phyloP scores from a whole-genome alignment of 2,888 invertebrate species.

The Bhutanitis thaidina region DNA sequence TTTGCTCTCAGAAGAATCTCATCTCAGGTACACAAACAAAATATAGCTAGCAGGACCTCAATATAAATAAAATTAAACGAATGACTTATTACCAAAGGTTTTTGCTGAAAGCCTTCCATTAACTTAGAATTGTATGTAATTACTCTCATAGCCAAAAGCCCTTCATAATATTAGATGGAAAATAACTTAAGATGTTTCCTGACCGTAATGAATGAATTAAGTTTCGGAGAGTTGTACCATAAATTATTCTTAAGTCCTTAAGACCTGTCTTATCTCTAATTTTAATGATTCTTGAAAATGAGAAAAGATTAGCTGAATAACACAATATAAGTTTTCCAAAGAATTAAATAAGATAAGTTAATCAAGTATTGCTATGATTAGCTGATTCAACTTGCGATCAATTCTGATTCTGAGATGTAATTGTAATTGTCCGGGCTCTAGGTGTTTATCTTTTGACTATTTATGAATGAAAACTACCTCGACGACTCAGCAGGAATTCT shows the following conservation, averaged over 20 bases:
- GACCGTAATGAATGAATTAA: slow-evolving; percentile 8
- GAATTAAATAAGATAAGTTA: too few relatives aligned
- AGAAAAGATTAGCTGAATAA: not conserved
- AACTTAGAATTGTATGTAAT: slow-evolving; percentile 3
- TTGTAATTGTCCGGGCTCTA: too few relatives aligned
- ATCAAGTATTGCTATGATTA: too few relatives aligned
- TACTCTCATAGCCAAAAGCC: not conserved
- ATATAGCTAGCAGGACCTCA: not conserved
- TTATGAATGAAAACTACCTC: too few relatives aligned
- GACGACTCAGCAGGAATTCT: too few relatives aligned
- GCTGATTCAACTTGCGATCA: too few relatives aligned
- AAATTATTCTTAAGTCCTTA: slow-evolving; percentile 13
- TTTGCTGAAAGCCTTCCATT: not conserved
- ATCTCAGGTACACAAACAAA: not conserved
- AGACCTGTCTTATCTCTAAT: slow-evolving; percentile 15
- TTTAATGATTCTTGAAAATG: slow-evolving; percentile 13
- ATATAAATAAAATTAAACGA: not conserved
- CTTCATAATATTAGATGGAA: slow-evolving; percentile 11
- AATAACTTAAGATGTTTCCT: slow-evolving; percentile 15
- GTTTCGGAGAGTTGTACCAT: slow-evolving; percentile 8
- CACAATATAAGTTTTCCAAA: not conserved
- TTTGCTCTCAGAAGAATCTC: too few relatives aligned
- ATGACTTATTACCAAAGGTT: not conserved
- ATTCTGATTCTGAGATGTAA: too few relatives aligned
- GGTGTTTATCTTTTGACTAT: too few relatives aligned